These are phyloP conservation scores for Pelvicachromis taeniatus DNA, from an alignment of 2,113 vertebrate genomes.

Conservation along the genomic window DNA sequence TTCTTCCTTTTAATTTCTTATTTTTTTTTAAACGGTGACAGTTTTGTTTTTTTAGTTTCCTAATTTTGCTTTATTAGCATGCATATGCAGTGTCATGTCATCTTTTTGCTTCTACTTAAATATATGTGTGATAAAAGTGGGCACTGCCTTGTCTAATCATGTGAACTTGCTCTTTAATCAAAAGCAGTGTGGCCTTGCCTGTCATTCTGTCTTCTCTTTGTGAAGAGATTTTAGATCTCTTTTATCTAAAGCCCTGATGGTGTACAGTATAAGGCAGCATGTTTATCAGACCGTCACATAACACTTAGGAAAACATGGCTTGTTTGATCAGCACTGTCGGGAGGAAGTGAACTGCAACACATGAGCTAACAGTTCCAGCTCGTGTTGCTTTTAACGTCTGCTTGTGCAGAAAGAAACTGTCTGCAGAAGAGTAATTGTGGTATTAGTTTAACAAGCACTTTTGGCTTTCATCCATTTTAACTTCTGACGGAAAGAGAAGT, in stretches of 20 bases:
- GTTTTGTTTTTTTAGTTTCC: not conserved
- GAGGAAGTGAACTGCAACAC: not conserved
- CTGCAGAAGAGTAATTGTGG: slow-evolving; percentile 11
- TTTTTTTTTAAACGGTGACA: not conserved
- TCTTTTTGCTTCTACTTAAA: not conserved
- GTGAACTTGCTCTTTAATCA: not conserved
- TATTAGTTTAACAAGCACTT: slow-evolving; percentile 40
- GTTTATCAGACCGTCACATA: slow-evolving; percentile 15
- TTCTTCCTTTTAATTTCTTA: not conserved
- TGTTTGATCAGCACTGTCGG: slow-evolving; percentile 26
- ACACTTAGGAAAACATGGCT: slow-evolving; percentile 13
- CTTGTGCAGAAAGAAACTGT: not conserved
- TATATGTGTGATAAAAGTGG: not conserved
- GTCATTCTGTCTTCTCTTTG: not conserved
- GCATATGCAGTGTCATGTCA: not conserved
- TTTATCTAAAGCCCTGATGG: slow-evolving; percentile 21
- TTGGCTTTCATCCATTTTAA: slow-evolving; percentile 44
- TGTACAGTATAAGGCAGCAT: not conserved
- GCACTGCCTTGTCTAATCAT: not conserved
- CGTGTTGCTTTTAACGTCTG: slow-evolving; percentile 5
- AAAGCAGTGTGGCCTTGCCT: not conserved
- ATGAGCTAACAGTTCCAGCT: not conserved
- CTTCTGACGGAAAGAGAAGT: not conserved
- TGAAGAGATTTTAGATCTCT: not conserved
- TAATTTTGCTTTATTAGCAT: not conserved